phyloP scores from a whole-genome alignment of 2,797 vertebrate species.

The Streptopelia turtur region DNA sequence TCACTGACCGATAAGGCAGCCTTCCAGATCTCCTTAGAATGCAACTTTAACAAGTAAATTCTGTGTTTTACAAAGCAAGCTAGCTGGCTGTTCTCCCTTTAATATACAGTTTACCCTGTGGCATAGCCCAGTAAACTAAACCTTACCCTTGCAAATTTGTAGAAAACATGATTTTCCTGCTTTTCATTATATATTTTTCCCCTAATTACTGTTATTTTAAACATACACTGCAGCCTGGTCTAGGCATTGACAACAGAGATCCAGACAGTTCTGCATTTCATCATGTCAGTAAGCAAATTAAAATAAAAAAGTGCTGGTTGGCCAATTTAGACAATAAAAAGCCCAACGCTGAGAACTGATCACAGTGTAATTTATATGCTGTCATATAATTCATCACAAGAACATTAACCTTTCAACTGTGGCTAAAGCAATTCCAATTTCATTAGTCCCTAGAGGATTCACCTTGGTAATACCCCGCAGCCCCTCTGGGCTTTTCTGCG shows the following conservation, averaged over 20 bases:
- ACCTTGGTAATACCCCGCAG: background rate
- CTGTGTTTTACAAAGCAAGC: background rate
- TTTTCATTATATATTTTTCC: background rate
- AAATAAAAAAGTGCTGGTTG: background rate
- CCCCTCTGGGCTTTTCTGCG: background rate
- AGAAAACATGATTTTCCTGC: background rate
- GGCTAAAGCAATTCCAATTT: slow-evolving; percentile 43
- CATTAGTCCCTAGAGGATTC: slow-evolving; percentile 29
- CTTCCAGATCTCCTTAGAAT: background rate
- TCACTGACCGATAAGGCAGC: background rate
- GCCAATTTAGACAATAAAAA: background rate
- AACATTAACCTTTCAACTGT: slow-evolving; percentile 47
- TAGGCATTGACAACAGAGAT: background rate
- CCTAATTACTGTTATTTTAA: background rate
- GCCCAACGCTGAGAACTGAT: background rate
- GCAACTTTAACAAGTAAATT: background rate
- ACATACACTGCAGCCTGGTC: background rate
- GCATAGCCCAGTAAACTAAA: background rate
- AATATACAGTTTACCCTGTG: background rate
- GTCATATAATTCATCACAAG: slow-evolving; percentile 20
- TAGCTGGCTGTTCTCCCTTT: background rate
- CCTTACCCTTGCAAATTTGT: background rate
- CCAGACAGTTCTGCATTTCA: background rate
- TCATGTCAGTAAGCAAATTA: background rate
- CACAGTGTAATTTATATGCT: background rate